phyloP scores from a whole-genome alignment of 2,888 invertebrate genomes.

The Acanthopleura granulata region DNA sequence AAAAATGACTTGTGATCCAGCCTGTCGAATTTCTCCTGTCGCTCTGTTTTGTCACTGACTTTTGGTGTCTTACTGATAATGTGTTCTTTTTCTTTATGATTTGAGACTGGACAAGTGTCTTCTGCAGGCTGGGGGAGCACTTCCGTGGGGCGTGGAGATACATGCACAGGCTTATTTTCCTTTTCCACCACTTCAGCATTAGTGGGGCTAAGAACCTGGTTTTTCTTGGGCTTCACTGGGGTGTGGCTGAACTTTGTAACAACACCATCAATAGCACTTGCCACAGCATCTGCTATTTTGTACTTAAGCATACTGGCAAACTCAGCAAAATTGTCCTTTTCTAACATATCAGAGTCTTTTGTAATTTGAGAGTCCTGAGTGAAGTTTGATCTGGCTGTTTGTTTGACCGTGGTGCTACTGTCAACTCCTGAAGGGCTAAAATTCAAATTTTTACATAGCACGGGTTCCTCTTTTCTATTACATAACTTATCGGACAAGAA shows the following conservation, averaged over 20 bases:
- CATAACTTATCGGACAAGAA: background rate
- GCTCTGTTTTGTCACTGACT: background rate
- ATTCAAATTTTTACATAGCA: background rate
- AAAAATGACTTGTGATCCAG: background rate
- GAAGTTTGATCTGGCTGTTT: background rate
- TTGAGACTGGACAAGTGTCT: background rate
- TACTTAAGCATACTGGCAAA: conserved; percentile 89
- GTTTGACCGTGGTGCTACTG: background rate
- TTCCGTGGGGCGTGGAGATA: background rate
- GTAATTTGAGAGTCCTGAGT: background rate
- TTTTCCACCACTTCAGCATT: conserved; percentile 19
- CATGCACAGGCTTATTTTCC: conserved; percentile 14
- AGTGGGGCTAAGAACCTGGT: conserved; percentile 2
- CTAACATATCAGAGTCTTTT: conserved; percentile 4
- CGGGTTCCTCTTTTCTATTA: background rate
- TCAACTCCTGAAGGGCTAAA: background rate
- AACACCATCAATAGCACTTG: conserved; percentile 88
- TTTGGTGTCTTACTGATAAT: background rate
- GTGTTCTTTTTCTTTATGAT: background rate
- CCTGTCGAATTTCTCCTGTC: background rate
- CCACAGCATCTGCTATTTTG: conserved; percentile 87
- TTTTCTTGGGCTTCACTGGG: conserved; percentile 24
- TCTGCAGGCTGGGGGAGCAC: background rate
- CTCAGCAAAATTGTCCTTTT: conserved; percentile 67
- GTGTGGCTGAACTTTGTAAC: conserved; percentile 77